Evolutionary conservation across 2,888 invertebrate genomes (phyloP).

Genomic region (Cephus pulcher): DNA sequence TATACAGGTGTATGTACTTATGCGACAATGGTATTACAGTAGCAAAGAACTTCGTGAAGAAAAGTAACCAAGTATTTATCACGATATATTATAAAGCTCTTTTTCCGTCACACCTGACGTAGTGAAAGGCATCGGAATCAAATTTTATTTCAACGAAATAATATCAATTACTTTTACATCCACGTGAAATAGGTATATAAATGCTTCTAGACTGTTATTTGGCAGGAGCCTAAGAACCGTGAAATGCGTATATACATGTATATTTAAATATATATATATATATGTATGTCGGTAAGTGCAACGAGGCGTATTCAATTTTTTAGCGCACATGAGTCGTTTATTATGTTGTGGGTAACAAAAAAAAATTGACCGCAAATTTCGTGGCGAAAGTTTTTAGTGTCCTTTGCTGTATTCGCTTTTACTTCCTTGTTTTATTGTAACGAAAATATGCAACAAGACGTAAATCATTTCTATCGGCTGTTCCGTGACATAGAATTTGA

Average conservation of each 20-base stretch:
- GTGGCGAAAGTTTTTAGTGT: neutral
- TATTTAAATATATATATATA: too few species aligned
- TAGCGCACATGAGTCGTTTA: neutral
- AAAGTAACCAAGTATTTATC: neutral
- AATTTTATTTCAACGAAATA: too few species aligned
- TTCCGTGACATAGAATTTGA: neutral
- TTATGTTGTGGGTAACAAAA: neutral
- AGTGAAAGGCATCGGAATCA: too few species aligned
- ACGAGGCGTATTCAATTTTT: neutral
- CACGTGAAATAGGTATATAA: neutral
- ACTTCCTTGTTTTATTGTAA: neutral
- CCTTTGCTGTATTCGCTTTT: neutral
- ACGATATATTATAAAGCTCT: neutral
- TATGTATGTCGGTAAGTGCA: neutral
- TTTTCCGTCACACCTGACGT: too few species aligned
- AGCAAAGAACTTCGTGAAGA: neutral
- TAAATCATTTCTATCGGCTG: neutral
- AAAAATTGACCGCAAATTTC: neutral
- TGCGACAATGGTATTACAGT: neutral
- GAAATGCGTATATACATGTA: neutral
- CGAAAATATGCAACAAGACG: neutral
- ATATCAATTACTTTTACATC: neutral
- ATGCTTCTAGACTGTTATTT: neutral
- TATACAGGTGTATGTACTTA: neutral
- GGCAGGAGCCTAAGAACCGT: neutral